Evolutionary conservation across 1,140 invertebrate genomes (phyloP).

Genomic region (Lamellibrachia luymesi): DNA sequence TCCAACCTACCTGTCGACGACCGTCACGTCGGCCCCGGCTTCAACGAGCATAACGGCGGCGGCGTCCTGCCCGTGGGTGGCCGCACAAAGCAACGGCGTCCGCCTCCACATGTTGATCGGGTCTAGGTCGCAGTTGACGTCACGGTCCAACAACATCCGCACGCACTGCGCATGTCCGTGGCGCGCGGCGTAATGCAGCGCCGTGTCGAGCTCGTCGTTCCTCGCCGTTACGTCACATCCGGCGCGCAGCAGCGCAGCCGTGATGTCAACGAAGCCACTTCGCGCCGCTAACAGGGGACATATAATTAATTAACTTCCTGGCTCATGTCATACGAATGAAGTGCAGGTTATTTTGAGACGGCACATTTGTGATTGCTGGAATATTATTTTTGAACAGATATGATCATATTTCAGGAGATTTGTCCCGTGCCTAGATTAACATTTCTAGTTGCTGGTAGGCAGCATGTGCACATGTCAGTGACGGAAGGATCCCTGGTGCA

Average conservation of each 20-base stretch:
- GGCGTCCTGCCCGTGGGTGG: not conserved
- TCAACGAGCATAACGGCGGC: not conserved
- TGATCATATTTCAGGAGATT: no score
- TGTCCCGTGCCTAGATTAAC: no score
- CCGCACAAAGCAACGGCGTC: slow-evolving; percentile 1
- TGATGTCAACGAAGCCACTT: not conserved
- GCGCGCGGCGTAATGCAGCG: slow-evolving; percentile 11
- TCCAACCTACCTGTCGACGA: not conserved
- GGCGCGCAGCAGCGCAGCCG: not conserved
- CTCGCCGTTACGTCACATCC: not conserved
- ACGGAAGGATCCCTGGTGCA: no score
- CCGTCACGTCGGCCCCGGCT: slow-evolving; percentile 1
- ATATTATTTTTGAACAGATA: no score
- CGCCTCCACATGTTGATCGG: slow-evolving; percentile 10
- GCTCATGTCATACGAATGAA: no score
- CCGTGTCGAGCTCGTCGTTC: slow-evolving; percentile 11
- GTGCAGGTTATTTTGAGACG: no score
- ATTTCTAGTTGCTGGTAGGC: no score
- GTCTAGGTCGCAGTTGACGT: not conserved
- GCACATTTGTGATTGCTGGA: no score
- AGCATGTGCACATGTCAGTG: no score
- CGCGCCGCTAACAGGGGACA: not conserved
- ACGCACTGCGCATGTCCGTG: slow-evolving; percentile 7
- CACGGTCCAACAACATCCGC: slow-evolving; percentile 2
- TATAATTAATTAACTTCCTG: no score